These are phyloP conservation scores for Probaryconus sp. DNA, from an alignment of 1,140 invertebrate species.

Conservation along the genomic window DNA sequence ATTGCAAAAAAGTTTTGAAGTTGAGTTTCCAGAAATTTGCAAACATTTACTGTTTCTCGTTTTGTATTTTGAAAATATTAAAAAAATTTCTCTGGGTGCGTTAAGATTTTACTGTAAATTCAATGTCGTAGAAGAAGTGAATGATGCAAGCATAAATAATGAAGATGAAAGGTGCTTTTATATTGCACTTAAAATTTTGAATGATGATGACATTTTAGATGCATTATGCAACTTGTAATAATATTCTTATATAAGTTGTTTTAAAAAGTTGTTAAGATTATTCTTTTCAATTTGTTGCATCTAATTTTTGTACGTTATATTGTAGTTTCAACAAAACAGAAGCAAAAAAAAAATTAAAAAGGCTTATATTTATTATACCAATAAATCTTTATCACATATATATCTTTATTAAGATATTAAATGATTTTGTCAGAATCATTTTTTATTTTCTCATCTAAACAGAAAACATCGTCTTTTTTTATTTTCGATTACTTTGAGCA, in stretches of 20 bases:
- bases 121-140: slow-evolving; percentile 5
- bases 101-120: slow-evolving; percentile 17
- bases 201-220: slow-evolving; percentile 11
- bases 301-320: slow-evolving; percentile 49
- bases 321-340: slow-evolving; percentile 15
- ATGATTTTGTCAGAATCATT: too few relatives aligned
- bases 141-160: too few relatives aligned
- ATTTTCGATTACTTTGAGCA: too few relatives aligned
- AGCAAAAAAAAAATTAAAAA: too few relatives aligned
- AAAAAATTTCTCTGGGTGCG: too few relatives aligned
- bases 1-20: too few relatives aligned
- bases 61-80: slow-evolving; percentile 26
- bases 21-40: too few relatives aligned
- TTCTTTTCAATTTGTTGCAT: slow-evolving; percentile 17
- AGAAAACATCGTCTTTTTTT: too few relatives aligned
- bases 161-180: slow-evolving; percentile 25
- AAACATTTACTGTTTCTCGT: too few relatives aligned
- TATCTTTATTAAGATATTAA: too few relatives aligned
- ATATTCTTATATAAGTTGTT: slow-evolving; percentile 3
- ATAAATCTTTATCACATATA: slow-evolving; percentile 53
- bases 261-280: slow-evolving; percentile 20
- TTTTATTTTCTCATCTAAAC: too few relatives aligned
- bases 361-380: slow-evolving; percentile 48
- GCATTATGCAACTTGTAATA: too few relatives aligned
- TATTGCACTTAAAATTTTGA: slow-evolving; percentile 25